These are phyloP conservation scores for Mormyrops boulengeri DNA, from an alignment of 2,797 vertebrate genomes.

Conservation along the genomic window DNA sequence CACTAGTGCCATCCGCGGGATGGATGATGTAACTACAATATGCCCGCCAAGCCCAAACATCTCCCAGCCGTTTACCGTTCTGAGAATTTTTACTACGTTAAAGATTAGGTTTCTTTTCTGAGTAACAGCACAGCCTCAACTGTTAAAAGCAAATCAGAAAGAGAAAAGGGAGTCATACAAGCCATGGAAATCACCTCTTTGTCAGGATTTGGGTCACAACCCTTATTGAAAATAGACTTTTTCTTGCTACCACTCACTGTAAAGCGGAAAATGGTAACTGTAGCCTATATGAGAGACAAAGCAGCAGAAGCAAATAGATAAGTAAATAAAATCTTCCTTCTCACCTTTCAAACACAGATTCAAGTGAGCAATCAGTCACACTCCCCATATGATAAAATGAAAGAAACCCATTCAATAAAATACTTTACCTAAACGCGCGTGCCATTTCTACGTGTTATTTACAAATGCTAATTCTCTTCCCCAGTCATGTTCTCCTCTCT, in stretches of 20 bases:
- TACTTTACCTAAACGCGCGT: slow-evolving; percentile 60
- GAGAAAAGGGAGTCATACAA: background rate
- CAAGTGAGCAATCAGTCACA: background rate
- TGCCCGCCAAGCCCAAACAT: background rate
- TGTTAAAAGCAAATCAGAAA: background rate
- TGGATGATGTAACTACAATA: slow-evolving; percentile 12
- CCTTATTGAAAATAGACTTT: background rate
- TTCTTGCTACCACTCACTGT: background rate
- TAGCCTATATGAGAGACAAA: slow-evolving; percentile 38
- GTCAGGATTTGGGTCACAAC: background rate
- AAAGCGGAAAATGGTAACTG: slow-evolving; percentile 9
- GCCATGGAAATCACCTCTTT: background rate
- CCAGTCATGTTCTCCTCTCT: background rate
- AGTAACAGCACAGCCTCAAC: slow-evolving; percentile 26
- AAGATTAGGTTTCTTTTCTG: slow-evolving; percentile 14
- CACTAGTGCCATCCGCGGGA: slow-evolving; percentile 26
- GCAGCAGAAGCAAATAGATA: slow-evolving; percentile 10
- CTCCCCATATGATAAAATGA: slow-evolving; percentile 45
- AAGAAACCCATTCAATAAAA: slow-evolving; percentile 52
- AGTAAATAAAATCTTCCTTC: slow-evolving; percentile 27
- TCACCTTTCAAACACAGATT: slow-evolving; percentile 29
- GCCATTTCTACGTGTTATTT: slow-evolving; percentile 56
- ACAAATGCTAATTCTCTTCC: slow-evolving; percentile 46
- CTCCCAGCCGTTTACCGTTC: slow-evolving; percentile 8
- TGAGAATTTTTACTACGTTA: slow-evolving; percentile 25